phyloP scores from a whole-genome alignment of 2,113 vertebrate genomes.

The Arenaria interpres region DNA sequence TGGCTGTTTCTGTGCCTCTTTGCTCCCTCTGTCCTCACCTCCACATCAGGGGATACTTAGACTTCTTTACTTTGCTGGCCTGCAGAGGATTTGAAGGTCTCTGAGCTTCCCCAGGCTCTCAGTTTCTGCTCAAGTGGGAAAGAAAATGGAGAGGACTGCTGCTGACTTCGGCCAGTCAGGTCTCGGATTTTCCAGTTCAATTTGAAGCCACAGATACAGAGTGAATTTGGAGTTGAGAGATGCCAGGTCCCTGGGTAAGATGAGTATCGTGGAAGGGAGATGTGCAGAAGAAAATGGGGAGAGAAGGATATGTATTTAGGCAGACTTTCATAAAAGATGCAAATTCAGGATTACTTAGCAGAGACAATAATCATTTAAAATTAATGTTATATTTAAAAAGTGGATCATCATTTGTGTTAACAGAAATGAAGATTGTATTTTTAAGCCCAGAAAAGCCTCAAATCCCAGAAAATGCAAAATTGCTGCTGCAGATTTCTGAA shows the following conservation, averaged over 20 bases:
- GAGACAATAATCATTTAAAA: background rate
- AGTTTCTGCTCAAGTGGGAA: background rate
- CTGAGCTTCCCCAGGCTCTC: background rate
- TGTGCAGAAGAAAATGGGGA: background rate
- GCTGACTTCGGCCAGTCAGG: background rate
- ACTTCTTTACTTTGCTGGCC: background rate
- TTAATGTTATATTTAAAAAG: background rate
- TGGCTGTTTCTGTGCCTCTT: background rate
- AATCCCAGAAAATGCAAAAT: conserved; percentile 13
- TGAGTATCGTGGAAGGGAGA: background rate
- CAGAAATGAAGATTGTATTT: background rate
- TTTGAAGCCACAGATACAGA: background rate
- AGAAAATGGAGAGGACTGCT: background rate
- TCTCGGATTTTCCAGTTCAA: background rate
- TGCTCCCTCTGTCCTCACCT: conserved; percentile 1
- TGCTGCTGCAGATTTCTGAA: background rate
- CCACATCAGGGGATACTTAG: background rate
- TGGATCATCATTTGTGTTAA: background rate
- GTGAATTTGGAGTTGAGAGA: background rate
- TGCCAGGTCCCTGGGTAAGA: background rate
- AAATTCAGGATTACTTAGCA: conserved; percentile 7
- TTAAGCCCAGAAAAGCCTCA: conserved; percentile 6
- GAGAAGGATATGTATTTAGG: background rate
- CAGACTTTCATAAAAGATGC: background rate
- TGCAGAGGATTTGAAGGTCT: conserved; percentile 33